Percentiles rank a stretch among this genome's conserved stretches.
These are phyloP conservation scores for Melanchra persicariae DNA, from an alignment of 2,888 invertebrate species.

Conservation along the genomic window DNA sequence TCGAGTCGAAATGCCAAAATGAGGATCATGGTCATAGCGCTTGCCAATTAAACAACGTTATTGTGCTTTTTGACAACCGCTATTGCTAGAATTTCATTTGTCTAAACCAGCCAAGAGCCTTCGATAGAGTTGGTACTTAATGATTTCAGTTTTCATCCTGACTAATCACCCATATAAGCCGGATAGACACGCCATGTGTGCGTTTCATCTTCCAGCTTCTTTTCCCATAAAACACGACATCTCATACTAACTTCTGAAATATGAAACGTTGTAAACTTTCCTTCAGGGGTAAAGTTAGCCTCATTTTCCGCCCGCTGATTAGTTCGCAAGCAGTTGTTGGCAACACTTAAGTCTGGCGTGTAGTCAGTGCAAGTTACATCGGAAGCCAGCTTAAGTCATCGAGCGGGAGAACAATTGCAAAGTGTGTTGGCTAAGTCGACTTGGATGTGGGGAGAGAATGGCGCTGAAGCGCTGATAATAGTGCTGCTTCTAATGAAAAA, in stretches of 20 bases:
- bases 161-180: too few relatives aligned
- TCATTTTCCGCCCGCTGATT: conserved; percentile 24
- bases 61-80: neutral
- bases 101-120: too few relatives aligned
- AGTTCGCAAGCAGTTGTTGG: conserved; percentile 33
- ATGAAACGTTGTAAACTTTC: neutral
- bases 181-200: neutral
- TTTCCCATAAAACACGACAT: conserved; percentile 7
- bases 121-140: too few relatives aligned
- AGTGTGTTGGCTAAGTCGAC: conserved; percentile 8
- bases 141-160: neutral
- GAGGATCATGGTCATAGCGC: too few relatives aligned
- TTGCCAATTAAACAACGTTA: too few relatives aligned
- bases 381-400: conserved; percentile 16
- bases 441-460: neutral
- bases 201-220: neutral
- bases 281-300: conserved; percentile 19
- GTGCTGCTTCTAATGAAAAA: neutral
- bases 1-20: too few relatives aligned
- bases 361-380: conserved; percentile 21
- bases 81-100: neutral
- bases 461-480: neutral
- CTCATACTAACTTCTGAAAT: neutral
- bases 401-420: conserved; percentile 5
- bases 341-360: conserved; percentile 7